Conservation (phyloP, 92 coral and sea anemone species). For the Phenganax marumi region DNA sequence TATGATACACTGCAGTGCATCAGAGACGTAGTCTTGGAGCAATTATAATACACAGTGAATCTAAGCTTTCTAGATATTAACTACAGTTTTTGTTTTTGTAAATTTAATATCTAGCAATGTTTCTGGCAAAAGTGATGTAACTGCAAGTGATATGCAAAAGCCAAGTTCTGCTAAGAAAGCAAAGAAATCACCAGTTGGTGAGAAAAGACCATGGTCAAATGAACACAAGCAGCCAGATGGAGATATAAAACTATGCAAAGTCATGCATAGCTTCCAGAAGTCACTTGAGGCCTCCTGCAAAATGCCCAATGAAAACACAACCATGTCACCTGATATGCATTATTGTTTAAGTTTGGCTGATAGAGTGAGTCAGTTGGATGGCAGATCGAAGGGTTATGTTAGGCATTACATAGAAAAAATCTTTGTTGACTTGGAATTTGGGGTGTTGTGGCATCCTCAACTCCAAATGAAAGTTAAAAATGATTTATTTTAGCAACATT, state of each 20-base stretch:
- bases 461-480: background rate
- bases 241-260: conserved; percentile 53
- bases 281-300: conserved; percentile 51
- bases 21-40: background rate
- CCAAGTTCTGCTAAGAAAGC: conserved; percentile 2
- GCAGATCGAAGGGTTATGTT: conserved; percentile 46
- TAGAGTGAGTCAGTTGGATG: conserved; percentile 42
- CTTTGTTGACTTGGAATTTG: conserved; percentile 51
- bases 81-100: background rate
- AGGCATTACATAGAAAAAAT: conserved; percentile 50
- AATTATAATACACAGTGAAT: background rate
- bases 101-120: background rate
- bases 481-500: background rate
- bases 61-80: background rate
- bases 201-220: conserved; percentile 47
- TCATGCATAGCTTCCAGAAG: conserved; percentile 59
- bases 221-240: conserved; percentile 38
- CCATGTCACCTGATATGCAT: conserved; percentile 33
- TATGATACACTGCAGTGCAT: background rate
- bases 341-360: conserved; percentile 55
- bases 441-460: background rate
- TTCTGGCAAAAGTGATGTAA: background rate
- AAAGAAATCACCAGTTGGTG: background rate
- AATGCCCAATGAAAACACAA: conserved; percentile 16
- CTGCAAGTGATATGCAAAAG: background rate